These are phyloP conservation scores for Drymodes brunneopygia DNA, from an alignment of 2,113 vertebrate species.

Conservation along the genomic window DNA sequence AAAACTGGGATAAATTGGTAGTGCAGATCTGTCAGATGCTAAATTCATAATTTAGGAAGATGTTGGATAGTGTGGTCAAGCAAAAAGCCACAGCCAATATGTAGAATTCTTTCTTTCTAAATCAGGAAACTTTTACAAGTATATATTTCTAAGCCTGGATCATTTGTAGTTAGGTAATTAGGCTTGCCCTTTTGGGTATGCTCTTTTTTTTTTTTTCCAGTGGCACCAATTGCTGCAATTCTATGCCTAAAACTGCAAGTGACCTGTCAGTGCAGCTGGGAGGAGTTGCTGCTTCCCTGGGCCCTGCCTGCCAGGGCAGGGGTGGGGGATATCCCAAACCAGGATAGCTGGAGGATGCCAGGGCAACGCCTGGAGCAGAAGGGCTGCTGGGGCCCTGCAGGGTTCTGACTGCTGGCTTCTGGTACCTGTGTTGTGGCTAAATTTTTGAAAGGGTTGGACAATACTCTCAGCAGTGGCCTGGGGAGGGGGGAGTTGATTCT, in stretches of 20 bases:
- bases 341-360: not conserved
- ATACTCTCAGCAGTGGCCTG: not conserved
- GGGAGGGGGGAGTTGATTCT: not conserved
- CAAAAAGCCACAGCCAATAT: not conserved
- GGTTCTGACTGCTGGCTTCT: not conserved
- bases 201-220: not conserved
- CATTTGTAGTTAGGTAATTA: not conserved
- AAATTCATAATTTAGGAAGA: not conserved
- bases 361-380: not conserved
- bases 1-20: not conserved
- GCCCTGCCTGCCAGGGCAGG: not conserved
- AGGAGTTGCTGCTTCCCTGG: not conserved
- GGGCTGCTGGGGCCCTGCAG: not conserved
- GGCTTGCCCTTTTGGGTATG: not conserved
- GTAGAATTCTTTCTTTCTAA: not conserved
- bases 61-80: not conserved
- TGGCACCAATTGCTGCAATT: not conserved
- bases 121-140: not conserved
- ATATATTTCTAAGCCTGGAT: not conserved
- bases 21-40: not conserved
- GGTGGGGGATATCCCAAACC: not conserved
- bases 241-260: not conserved
- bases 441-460: not conserved
- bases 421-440: not conserved
- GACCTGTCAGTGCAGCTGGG: rapidly evolving